Evolutionary conservation across 1,140 invertebrate genomes (phyloP).

Genomic region (Holotrichia oblita): DNA sequence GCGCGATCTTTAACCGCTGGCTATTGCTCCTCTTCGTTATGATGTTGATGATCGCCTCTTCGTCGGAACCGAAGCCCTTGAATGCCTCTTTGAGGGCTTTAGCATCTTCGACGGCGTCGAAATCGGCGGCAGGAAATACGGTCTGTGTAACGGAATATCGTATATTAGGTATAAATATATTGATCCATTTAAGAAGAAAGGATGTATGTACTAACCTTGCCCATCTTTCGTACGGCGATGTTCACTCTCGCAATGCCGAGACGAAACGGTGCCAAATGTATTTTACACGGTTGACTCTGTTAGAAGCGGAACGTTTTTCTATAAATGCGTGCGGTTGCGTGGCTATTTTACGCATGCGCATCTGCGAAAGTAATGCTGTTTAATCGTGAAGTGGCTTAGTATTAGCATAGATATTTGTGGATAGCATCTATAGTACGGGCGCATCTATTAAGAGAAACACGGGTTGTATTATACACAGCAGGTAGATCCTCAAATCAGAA

Average conservation of each 20-base stretch:
- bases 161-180: neutral
- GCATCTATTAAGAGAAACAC: too few relatives aligned
- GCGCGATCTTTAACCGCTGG: conserved; percentile 79
- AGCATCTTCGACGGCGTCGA: conserved; percentile 79
- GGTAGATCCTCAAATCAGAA: too few relatives aligned
- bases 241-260: neutral
- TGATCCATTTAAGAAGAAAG: neutral
- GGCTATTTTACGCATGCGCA: neutral
- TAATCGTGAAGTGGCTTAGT: neutral
- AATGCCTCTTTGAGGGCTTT: conserved; percentile 85
- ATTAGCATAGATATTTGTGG: neutral
- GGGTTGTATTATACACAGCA: too few relatives aligned
- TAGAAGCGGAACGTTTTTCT: neutral
- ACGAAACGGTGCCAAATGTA: neutral
- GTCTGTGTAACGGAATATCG: conserved; percentile 64
- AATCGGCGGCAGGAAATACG: conserved; percentile 68
- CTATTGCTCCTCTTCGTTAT: conserved; percentile 76
- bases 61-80: conserved; percentile 88
- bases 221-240: conserved; percentile 19
- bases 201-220: conserved; percentile 38
- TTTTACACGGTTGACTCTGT: neutral
- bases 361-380: too few relatives aligned
- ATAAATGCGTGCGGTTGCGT: neutral
- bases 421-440: too few relatives aligned
- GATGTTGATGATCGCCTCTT: conserved; percentile 82